Percentiles rank a stretch among this genome's conserved stretches.
Evolutionary conservation across 2,113 vertebrate species (phyloP).

Genomic region (Rutilus rutilus): DNA sequence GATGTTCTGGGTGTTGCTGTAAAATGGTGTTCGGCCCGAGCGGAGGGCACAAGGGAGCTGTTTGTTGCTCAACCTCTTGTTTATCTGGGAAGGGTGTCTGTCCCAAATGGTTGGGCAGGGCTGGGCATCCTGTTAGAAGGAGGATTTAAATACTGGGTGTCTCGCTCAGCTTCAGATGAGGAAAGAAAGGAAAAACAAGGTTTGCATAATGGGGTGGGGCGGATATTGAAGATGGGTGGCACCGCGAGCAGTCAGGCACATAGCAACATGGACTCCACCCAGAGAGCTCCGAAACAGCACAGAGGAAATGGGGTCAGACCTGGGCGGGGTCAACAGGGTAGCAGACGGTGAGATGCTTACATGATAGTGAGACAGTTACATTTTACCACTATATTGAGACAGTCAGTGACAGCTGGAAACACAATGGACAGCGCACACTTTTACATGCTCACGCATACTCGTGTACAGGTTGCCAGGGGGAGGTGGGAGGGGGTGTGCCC

Average conservation of each 20-base stretch:
- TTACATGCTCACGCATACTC: constrained; percentile 30
- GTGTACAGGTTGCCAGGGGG: constrained; percentile 70
- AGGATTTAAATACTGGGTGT: constrained; percentile 61
- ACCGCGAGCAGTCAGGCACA: constrained; percentile 58
- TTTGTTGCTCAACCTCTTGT: constrained; percentile 61
- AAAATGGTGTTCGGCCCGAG: constrained; percentile 51
- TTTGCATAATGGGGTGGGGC: constrained; percentile 71
- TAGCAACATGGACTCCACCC: constrained; percentile 61
- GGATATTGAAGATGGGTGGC: constrained; percentile 72
- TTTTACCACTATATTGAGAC: neutral
- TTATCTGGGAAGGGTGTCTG: constrained; percentile 62
- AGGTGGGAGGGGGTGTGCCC: constrained; percentile 71
- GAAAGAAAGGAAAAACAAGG: constrained; percentile 66
- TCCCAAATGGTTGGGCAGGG: constrained; percentile 65
- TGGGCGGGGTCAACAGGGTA: constrained; percentile 67
- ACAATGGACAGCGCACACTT: constrained; percentile 20
- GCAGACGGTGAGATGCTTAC: constrained; percentile 17
- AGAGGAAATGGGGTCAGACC: constrained; percentile 59
- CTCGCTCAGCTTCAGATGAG: constrained; percentile 55
- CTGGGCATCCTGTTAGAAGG: constrained; percentile 61
- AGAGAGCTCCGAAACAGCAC: constrained; percentile 57
- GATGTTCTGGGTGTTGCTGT: constrained; percentile 59
- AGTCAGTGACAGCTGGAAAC: constrained; percentile 28
- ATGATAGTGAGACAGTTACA: constrained; percentile 21
- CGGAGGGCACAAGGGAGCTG: constrained; percentile 58